phyloP scores from a whole-genome alignment of 1,140 invertebrate genomes.

The Reticulitermes speratus region DNA sequence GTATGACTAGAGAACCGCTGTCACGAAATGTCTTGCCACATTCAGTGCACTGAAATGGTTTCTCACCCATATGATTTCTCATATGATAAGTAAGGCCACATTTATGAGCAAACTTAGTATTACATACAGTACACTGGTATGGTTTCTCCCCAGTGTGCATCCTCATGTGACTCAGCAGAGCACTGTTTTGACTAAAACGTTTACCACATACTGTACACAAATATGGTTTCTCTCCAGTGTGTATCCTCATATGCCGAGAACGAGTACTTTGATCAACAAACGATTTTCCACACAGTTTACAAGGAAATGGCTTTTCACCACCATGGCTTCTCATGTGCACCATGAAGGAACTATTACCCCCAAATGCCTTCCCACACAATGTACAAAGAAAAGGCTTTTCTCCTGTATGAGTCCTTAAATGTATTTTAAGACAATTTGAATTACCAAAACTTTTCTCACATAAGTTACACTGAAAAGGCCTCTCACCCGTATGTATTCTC shows the following conservation, averaged over 20 bases:
- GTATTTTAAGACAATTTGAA: conserved; percentile 46
- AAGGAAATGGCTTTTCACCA: conserved; percentile 45
- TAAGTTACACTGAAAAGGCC: conserved; percentile 46
- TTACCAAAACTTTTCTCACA: conserved; percentile 46
- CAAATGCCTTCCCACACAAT: conserved; percentile 47
- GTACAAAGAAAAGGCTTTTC: conserved; percentile 46
- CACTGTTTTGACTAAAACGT: conserved; percentile 55
- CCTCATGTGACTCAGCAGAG: conserved; percentile 55
- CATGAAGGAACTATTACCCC: conserved; percentile 45
- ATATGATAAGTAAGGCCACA: conserved; percentile 23
- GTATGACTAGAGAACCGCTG: neutral
- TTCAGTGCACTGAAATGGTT: conserved; percentile 25
- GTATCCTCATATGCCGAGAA: conserved; percentile 58
- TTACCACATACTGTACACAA: conserved; percentile 52
- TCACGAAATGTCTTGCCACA: conserved; percentile 22
- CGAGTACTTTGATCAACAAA: conserved; percentile 34
- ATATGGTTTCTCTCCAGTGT: conserved; percentile 65
- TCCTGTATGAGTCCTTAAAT: conserved; percentile 41
- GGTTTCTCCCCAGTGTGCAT: conserved; percentile 52
- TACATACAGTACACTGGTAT: conserved; percentile 30
- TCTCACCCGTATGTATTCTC: conserved; percentile 42
- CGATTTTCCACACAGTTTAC: conserved; percentile 38
- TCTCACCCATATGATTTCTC: conserved; percentile 24
- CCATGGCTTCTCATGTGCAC: conserved; percentile 46
- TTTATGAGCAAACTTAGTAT: conserved; percentile 55